Base-by-base conservation (phyloP, 2,113 vertebrate species). In the Meleagris gallopavo region DNA sequence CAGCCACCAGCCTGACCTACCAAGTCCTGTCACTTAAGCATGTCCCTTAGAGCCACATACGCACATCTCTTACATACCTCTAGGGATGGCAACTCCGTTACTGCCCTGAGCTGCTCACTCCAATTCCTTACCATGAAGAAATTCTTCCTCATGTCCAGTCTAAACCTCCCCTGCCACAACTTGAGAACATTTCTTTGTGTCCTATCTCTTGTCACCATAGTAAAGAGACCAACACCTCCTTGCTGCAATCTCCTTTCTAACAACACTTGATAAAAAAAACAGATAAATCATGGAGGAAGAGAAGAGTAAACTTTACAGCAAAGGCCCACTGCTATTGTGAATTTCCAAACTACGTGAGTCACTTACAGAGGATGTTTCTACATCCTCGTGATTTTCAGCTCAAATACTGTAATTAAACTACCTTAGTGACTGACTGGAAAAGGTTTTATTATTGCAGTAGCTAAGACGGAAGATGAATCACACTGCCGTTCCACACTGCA, bases 341-440 rank as follows among this genome's bases (percentile, higher is more conserved):
- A 93, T 96, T 96, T 96, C 91, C 92, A 95, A 95, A 84, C n/a
- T 13, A 0, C 19, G 18, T 92, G 95, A 96, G 91, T 95, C 95
- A 94, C 66, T 95, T 21, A 71, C 43, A 57, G 55, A 90, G 94
- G 91, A 93, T 94, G 86, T 86, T 96, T 90, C 88, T 94, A 81
- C 55, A 64, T 19, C 70, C 76, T 88, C 80, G 36, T 84, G 34
- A 90, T 91, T 96, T 93, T 88, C 84, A 96, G 81, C 48, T 96
- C 88, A 93, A 94, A 95, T 78, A 95, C 80, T 92, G 79, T 89
- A 92, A 96, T 97, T 96, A 95, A 96, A 96, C 94, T 96, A 90
- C 62, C 40, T 91, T 74, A 93, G 85, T 81, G 89, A 77, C 69
- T 88, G 81, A 55, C 91, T 97, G 82, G 82, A 95, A 96, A 92